phyloP scores from a whole-genome alignment of 2,797 vertebrate genomes.

The Champsocephalus esox region DNA sequence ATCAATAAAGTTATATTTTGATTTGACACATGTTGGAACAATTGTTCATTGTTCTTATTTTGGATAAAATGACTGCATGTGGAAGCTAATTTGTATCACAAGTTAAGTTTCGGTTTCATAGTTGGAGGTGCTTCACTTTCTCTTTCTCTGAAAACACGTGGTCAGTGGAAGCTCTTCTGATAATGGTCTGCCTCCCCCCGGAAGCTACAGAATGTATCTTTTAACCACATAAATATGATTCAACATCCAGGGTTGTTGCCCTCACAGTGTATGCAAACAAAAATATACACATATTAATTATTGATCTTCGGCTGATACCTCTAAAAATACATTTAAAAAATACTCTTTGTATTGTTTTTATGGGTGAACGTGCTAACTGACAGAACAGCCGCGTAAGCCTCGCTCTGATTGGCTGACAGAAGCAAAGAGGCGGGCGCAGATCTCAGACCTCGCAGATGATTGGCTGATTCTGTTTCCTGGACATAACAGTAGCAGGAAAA shows the following conservation, averaged over 20 bases:
- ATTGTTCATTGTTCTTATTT: background rate
- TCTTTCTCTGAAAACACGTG: constrained; percentile 86
- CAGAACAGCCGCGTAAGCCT: constrained; percentile 37
- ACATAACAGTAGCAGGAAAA: background rate
- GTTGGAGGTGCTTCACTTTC: constrained; percentile 45
- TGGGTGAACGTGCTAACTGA: rapidly evolving
- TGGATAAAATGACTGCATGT: background rate
- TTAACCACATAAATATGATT: rapidly evolving
- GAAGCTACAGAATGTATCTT: background rate
- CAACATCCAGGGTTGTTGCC: rapidly evolving
- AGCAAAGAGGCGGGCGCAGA: background rate
- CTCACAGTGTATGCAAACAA: rapidly evolving
- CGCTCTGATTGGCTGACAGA: constrained; percentile 62
- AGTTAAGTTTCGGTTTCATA: constrained; percentile 53
- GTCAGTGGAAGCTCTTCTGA: constrained; percentile 27
- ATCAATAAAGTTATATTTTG: background rate
- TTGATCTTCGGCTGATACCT: rapidly evolving
- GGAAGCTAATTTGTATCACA: rapidly evolving
- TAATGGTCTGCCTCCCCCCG: background rate
- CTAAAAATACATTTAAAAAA: rapidly evolving
- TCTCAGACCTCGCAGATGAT: background rate
- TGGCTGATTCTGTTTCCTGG: constrained; percentile 46
- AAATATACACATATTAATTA: rapidly evolving
- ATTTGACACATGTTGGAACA: background rate
- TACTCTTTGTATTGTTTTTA: rapidly evolving